Evolutionary conservation across 2,797 vertebrate genomes (phyloP).

Genomic region (Platalea minor): DNA sequence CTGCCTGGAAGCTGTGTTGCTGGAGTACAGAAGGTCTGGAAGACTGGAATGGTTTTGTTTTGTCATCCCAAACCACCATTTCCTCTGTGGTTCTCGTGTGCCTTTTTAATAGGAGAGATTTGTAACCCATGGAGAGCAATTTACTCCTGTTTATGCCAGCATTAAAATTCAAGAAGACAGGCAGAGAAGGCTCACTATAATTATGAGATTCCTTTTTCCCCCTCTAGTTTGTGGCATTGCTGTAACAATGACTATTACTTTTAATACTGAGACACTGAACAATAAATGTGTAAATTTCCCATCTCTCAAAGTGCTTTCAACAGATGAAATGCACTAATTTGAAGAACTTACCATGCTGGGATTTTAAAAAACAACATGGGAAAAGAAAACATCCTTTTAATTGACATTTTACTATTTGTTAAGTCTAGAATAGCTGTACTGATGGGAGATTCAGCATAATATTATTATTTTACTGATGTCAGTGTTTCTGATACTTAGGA

Average conservation of each 20-base stretch:
- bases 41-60: neutral
- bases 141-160: neutral
- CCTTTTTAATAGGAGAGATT: conserved; percentile 1
- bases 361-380: neutral
- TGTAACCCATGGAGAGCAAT: neutral
- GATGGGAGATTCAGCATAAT: neutral
- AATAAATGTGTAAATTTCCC: neutral
- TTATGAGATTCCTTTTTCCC: neutral
- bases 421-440: neutral
- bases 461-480: neutral
- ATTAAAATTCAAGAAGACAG: conserved; percentile 27
- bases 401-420: neutral
- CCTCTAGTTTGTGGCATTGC: neutral
- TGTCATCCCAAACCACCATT: neutral
- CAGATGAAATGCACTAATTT: neutral
- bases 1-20: neutral
- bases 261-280: neutral
- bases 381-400: neutral
- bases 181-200: neutral
- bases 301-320: neutral
- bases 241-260: neutral
- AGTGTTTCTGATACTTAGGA: neutral
- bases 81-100: neutral
- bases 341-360: neutral
- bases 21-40: neutral